A percentile compares a stretch with the other conserved stretches of the same genome.
phyloP scores from a whole-genome alignment of 2,797 vertebrate genomes.

The Arrhamphus sclerolepis region DNA sequence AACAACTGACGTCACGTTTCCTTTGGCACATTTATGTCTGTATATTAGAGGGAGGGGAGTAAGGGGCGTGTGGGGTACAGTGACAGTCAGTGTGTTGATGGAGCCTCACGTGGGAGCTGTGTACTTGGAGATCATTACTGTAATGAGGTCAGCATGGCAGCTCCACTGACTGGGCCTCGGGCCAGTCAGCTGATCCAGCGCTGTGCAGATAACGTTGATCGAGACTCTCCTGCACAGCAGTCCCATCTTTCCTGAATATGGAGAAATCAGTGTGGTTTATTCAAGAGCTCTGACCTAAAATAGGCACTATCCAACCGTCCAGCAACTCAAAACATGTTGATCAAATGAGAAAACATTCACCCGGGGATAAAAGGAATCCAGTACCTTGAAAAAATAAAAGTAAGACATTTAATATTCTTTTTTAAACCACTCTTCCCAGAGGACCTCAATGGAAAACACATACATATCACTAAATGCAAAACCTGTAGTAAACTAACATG shows the following conservation, averaged over 20 bases:
- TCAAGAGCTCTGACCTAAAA: slow-evolving; percentile 57
- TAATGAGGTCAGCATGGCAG: slow-evolving; percentile 75
- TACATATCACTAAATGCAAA: no score
- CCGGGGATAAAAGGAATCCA: slow-evolving; percentile 49
- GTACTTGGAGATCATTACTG: slow-evolving; percentile 74
- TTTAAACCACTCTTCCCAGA: no score
- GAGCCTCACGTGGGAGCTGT: slow-evolving; percentile 59
- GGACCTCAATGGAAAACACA: no score
- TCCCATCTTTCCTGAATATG: slow-evolving; percentile 29
- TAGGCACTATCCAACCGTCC: slow-evolving; percentile 34
- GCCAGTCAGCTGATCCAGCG: slow-evolving; percentile 56
- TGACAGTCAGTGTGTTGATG: slow-evolving; percentile 46
- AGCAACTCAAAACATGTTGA: slow-evolving; percentile 33
- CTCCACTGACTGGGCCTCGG: slow-evolving; percentile 59
- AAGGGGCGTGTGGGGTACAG: slow-evolving; percentile 19
- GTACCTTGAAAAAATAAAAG: slow-evolving; percentile 29
- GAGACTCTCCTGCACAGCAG: slow-evolving; percentile 52
- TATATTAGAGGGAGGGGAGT: slow-evolving; percentile 12
- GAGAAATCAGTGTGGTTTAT: slow-evolving; percentile 60
- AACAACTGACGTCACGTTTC: slow-evolving; percentile 17
- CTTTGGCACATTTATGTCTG: slow-evolving; percentile 1
- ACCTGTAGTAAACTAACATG: no score
- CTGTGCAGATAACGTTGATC: slow-evolving; percentile 62
- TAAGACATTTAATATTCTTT: slow-evolving; percentile 12
- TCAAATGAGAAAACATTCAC: slow-evolving; percentile 40